These are phyloP conservation scores for Aleiodes testaceus DNA, from an alignment of 2,888 invertebrate species.

Conservation along the genomic window DNA sequence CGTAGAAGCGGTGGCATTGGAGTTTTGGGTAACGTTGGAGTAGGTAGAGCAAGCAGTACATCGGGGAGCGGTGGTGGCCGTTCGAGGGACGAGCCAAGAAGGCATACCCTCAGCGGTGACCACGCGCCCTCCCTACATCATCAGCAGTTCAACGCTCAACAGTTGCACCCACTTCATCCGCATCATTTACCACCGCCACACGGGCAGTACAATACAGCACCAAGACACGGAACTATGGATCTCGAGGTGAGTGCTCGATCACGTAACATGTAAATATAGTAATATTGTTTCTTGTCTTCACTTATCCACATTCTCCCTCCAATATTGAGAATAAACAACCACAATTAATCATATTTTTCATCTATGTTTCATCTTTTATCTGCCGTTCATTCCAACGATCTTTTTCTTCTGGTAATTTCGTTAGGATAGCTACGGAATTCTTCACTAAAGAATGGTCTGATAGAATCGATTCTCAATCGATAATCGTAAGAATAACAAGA, in stretches of 20 bases:
- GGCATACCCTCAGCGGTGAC: conserved; percentile 84
- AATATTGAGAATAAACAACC: too few relatives aligned
- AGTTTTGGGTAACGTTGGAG: conserved; percentile 60
- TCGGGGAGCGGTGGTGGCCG: conserved; percentile 62
- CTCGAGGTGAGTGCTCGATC: conserved; percentile 79
- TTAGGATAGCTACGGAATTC: too few relatives aligned
- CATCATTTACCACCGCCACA: conserved; percentile 75
- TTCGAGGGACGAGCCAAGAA: conserved; percentile 84
- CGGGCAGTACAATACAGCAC: conserved; percentile 75
- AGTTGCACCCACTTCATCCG: conserved; percentile 72
- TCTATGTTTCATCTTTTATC: too few relatives aligned
- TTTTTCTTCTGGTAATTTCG: too few relatives aligned
- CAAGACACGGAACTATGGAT: conserved; percentile 79
- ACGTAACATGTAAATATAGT: conserved; percentile 57
- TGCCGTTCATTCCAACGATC: too few relatives aligned
- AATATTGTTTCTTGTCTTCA: not conserved
- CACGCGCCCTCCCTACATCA: conserved; percentile 81
- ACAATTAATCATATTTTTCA: too few relatives aligned
- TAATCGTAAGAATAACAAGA: too few relatives aligned
- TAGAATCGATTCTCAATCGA: too few relatives aligned
- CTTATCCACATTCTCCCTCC: not conserved
- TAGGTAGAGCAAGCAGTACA: conserved; percentile 57
- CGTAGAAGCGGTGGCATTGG: conserved; percentile 64
- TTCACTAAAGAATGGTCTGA: too few relatives aligned
- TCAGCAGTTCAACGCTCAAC: conserved; percentile 72